Conservation (phyloP, 2,888 invertebrate genomes). For the Poecilobothrus nobilitatus region DNA sequence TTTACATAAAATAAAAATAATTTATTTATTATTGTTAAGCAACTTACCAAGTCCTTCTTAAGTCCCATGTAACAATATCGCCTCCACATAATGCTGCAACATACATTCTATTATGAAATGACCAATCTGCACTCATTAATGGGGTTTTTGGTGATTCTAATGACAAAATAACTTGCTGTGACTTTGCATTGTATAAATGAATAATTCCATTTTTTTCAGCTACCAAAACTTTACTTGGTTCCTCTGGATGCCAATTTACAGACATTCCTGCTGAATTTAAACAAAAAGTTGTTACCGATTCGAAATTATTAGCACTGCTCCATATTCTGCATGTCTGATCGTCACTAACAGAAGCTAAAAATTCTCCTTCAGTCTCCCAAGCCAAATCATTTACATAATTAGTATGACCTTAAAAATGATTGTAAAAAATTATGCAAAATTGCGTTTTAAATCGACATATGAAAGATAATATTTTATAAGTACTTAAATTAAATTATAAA, state of each 20-base stretch:
- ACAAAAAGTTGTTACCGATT: constrained; percentile 51
- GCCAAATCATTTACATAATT: constrained; percentile 61
- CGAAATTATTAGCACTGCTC: constrained; percentile 46
- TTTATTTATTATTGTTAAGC: too few species aligned
- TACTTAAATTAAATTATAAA: too few species aligned
- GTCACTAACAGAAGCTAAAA: constrained; percentile 66
- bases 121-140: constrained; percentile 63
- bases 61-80: constrained; percentile 60
- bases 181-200: constrained; percentile 61
- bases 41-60: constrained; percentile 54
- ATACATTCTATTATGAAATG: constrained; percentile 48
- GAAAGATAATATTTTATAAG: too few species aligned
- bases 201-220: constrained; percentile 68
- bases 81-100: constrained; percentile 58
- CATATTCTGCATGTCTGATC: constrained; percentile 66
- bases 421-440: background rate
- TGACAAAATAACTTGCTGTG: constrained; percentile 57
- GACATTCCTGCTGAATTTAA: constrained; percentile 59
- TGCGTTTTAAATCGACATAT: background rate
- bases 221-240: constrained; percentile 61
- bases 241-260: constrained; percentile 61
- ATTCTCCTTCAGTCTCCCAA: constrained; percentile 60
- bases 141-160: constrained; percentile 54
- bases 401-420: constrained; percentile 49
- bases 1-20: too few species aligned